Conservation (phyloP, 2,113 vertebrate genomes). For the Tor tambroides region DNA sequence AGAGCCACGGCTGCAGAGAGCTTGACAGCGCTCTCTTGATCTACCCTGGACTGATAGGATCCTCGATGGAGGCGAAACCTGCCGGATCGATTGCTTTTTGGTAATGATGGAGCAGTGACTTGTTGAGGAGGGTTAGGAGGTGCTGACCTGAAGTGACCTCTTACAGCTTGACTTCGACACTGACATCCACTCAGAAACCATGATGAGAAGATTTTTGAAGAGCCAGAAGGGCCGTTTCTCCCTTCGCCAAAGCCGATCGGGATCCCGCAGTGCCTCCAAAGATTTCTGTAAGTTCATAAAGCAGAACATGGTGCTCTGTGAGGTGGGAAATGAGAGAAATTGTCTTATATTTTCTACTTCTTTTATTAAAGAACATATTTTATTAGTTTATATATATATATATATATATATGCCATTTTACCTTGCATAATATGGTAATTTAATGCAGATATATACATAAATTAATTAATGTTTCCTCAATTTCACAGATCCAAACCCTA, state of each 20-base stretch:
- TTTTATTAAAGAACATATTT: neutral
- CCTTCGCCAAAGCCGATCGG: constrained; percentile 72
- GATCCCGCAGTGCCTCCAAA: constrained; percentile 72
- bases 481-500: constrained; percentile 52
- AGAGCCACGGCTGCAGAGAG: constrained; percentile 57
- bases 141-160: constrained; percentile 66
- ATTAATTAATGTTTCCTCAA: constrained; percentile 4
- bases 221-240: constrained; percentile 69
- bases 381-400: neutral
- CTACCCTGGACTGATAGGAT: neutral
- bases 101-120: constrained; percentile 17
- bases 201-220: constrained; percentile 71
- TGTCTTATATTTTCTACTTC: neutral
- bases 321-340: neutral
- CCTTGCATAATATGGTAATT: neutral
- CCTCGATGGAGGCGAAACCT: neutral
- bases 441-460: neutral
- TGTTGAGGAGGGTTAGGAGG: neutral
- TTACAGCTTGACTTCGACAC: constrained; percentile 31
- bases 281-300: constrained; percentile 82
- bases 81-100: neutral
- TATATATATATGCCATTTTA: neutral
- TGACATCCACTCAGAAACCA: constrained; percentile 63
- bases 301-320: neutral
- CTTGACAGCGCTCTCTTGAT: constrained; percentile 48